Percentiles rank a stretch among this genome's conserved stretches.
Conservation (phyloP, 2,797 vertebrate species). For the Myotis vivesi region DNA sequence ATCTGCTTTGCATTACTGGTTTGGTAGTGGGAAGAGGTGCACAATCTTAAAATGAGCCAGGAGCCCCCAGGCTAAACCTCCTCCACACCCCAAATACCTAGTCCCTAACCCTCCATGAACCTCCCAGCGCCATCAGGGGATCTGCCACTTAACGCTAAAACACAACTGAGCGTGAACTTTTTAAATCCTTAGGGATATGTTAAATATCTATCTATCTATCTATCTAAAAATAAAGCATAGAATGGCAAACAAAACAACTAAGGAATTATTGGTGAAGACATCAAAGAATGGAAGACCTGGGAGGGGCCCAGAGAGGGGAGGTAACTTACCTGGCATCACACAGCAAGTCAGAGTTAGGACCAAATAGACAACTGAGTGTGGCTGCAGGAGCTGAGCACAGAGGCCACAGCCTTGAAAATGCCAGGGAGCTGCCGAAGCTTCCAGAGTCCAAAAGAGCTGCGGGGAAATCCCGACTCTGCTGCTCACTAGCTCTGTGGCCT, state of each 20-base stretch:
- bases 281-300: not conserved
- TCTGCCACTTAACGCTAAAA: not conserved
- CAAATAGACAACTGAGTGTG: not conserved
- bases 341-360: not conserved
- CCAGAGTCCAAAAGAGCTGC: not conserved
- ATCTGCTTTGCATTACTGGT: not conserved
- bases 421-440: not conserved
- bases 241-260: not conserved
- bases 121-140: not conserved
- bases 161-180: not conserved
- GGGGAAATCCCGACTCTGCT: not conserved
- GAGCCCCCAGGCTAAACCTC: not conserved
- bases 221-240: not conserved
- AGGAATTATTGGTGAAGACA: not conserved
- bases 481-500: not conserved
- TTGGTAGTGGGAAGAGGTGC: no score
- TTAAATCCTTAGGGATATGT: not conserved
- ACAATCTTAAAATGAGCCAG: not conserved
- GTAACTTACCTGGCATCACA: not conserved
- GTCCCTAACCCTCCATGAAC: rapidly evolving
- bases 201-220: not conserved
- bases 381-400: not conserved
- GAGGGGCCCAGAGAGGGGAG: not conserved
- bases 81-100: not conserved
- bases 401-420: not conserved